phyloP scores from a whole-genome alignment of 35 echinoderm and acorn worm species.

The Apostichopus japonicus region DNA sequence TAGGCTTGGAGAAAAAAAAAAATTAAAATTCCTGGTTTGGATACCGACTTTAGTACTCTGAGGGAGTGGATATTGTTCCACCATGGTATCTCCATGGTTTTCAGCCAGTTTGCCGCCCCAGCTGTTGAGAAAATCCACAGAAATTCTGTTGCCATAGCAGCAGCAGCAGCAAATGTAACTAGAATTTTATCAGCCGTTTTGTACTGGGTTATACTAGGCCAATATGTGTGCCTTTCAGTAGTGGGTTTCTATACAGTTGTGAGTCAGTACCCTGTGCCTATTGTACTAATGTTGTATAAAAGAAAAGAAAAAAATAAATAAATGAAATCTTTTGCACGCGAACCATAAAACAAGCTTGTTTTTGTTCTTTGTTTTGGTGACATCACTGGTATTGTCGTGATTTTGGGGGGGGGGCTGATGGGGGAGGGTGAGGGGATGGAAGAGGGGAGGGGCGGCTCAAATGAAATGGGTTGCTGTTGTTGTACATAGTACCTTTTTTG shows the following conservation, averaged over 20 bases:
- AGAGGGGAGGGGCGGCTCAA: no score
- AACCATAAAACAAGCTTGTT: background rate
- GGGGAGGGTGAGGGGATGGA: background rate
- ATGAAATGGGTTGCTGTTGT: no score
- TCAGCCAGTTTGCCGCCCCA: background rate
- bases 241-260: background rate
- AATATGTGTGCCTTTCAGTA: background rate
- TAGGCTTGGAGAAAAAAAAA: no score
- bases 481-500: no score
- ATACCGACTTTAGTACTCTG: no score
- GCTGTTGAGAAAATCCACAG: no score
- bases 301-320: background rate
- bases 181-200: background rate
- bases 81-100: background rate
- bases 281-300: background rate
- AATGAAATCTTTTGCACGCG: background rate
- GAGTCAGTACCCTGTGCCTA: background rate
- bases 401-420: background rate
- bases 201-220: background rate
- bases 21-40: no score
- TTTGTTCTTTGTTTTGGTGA: background rate
- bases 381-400: background rate
- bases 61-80: background rate
- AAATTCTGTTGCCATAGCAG: background rate
- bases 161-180: background rate